Evolutionary conservation across 2,888 invertebrate species (phyloP).

Genomic region (Trachelus stipa): DNA sequence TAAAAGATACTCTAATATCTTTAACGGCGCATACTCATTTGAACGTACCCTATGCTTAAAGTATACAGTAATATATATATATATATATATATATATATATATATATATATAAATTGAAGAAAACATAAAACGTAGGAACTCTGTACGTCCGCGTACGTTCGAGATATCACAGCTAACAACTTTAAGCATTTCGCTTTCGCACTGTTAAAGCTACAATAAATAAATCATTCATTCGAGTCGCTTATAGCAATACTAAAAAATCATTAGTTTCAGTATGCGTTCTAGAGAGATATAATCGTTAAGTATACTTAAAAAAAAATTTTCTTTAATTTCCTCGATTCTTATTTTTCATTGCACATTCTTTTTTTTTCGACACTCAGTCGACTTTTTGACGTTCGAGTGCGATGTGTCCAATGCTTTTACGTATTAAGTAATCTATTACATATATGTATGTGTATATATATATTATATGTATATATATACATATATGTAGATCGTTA

Average conservation of each 20-base stretch:
- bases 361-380: not conserved
- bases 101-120: not conserved
- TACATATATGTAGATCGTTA: not conserved
- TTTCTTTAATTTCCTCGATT: not conserved
- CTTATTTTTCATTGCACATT: not conserved
- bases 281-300: not conserved
- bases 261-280: not conserved
- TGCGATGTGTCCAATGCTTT: not conserved
- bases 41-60: conserved; percentile 29
- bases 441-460: not conserved
- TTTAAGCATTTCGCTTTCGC: conserved; percentile 51
- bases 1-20: not conserved
- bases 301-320: not conserved
- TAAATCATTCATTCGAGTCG: conserved; percentile 30
- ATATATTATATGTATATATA: not conserved
- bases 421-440: not conserved
- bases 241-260: not conserved
- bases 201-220: conserved; percentile 57
- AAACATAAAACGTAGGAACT: conserved; percentile 61
- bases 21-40: conserved; percentile 25
- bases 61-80: conserved; percentile 19
- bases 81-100: conserved; percentile 18
- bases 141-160: conserved; percentile 58
- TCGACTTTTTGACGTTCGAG: not conserved
- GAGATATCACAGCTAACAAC: conserved; percentile 63